A percentile compares a stretch with the other conserved stretches of the same genome.
phyloP scores from a whole-genome alignment of 2,888 invertebrate genomes.

The Trachelus stipa region DNA sequence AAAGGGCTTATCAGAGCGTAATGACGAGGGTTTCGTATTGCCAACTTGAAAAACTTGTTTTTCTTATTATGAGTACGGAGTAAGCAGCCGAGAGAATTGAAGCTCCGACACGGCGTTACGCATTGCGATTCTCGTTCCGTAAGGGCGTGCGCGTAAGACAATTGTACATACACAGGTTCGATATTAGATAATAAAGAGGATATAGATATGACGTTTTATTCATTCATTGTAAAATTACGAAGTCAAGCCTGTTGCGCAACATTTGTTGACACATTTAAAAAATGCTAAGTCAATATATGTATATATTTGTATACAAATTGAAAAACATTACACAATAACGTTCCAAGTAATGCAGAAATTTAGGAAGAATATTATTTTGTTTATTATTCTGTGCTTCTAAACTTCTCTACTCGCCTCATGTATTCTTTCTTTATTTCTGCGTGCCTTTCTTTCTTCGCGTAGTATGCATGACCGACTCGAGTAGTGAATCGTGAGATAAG shows the following conservation, averaged over 20 bases:
- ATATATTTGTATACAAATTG: neutral
- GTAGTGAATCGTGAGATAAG: neutral
- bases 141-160: neutral
- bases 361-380: neutral
- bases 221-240: neutral
- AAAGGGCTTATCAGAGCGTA: conserved; percentile 25
- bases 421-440: neutral
- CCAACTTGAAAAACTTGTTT: neutral
- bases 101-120: neutral
- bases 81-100: neutral
- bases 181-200: neutral
- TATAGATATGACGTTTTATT: neutral
- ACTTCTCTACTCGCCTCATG: neutral
- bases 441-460: neutral
- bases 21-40: conserved; percentile 7
- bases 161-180: neutral
- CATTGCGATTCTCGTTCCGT: neutral
- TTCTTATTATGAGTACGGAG: neutral
- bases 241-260: neutral
- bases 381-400: neutral
- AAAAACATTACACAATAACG: neutral
- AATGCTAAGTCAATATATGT: too few species aligned
- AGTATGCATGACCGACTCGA: neutral
- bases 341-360: neutral
- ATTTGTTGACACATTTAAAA: neutral